These are phyloP conservation scores for Taeniopygia guttata DNA, from an alignment of 2,797 vertebrate genomes.

Conservation along the genomic window DNA sequence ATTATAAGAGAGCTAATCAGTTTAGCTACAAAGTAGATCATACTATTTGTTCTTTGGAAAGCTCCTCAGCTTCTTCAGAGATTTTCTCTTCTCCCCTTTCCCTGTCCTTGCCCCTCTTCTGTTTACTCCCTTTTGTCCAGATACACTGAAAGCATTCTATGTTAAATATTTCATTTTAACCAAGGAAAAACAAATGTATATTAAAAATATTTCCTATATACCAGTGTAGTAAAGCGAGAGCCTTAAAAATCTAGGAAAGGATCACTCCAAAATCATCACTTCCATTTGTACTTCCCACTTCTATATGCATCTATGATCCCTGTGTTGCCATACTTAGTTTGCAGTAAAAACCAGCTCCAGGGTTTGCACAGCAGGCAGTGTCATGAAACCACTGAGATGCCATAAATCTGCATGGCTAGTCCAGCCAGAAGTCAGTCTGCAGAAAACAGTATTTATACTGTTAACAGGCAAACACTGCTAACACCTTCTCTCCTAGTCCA, in stretches of 20 bases:
- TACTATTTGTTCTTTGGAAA: slow-evolving; percentile 25
- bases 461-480: neutral
- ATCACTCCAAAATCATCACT: neutral
- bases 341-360: neutral
- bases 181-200: neutral
- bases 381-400: neutral
- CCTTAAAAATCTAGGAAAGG: neutral
- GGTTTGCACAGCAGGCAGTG: neutral
- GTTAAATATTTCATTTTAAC: neutral
- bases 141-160: neutral
- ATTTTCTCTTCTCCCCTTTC: neutral
- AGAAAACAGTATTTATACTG: neutral
- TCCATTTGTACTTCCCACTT: neutral
- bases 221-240: neutral
- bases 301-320: neutral
- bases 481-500: neutral
- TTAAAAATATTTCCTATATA: neutral
- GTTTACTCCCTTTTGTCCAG: neutral
- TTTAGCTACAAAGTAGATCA: slow-evolving; percentile 53
- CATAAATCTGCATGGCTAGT: neutral
- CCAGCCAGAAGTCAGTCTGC: neutral
- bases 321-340: neutral
- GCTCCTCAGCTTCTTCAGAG: neutral
- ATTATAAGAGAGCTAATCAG: slow-evolving; percentile 60
- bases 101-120: neutral